Percentiles rank a stretch among this genome's conserved stretches.
These are phyloP conservation scores for Drosophila jambulina DNA, from an alignment of 1,140 invertebrate genomes.

Conservation along the genomic window DNA sequence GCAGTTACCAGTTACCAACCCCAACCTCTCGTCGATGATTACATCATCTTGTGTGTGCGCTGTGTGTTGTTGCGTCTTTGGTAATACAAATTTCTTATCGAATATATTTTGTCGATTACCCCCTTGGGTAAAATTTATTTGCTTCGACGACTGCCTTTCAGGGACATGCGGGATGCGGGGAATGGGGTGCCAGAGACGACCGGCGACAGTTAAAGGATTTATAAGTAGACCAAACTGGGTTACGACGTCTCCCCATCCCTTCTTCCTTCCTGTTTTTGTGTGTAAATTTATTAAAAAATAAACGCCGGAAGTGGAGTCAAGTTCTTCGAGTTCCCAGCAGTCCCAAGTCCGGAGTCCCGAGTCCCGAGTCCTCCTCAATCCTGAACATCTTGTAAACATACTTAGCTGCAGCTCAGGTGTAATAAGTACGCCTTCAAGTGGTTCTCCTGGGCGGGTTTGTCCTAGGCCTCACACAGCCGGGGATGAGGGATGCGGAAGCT, in stretches of 20 bases:
- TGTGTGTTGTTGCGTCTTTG: conserved; percentile 24
- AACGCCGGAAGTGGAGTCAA: conserved; percentile 46
- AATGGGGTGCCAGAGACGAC: conserved; percentile 3
- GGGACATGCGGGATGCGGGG: background rate
- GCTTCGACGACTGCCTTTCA: conserved; percentile 75
- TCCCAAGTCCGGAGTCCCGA: conserved; percentile 10
- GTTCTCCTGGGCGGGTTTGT: conserved; percentile 26
- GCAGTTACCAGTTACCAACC: background rate
- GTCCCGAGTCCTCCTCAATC: conserved; percentile 31
- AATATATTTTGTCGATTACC: conserved; percentile 84
- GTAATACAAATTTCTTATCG: conserved; percentile 81
- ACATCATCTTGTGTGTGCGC: conserved; percentile 74
- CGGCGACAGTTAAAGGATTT: conserved; percentile 84
- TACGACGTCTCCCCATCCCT: background rate
- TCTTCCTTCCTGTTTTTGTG: conserved; percentile 35
- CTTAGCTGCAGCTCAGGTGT: conserved; percentile 82
- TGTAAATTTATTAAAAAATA: conserved; percentile 77
- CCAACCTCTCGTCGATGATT: conserved; percentile 68
- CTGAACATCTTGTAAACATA: conserved; percentile 81
- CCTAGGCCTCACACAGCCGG: background rate
- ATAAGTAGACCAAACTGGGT: conserved; percentile 60
- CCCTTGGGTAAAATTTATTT: conserved; percentile 85
- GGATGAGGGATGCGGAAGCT: background rate
- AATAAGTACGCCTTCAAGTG: conserved; percentile 79
- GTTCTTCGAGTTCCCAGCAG: conserved; percentile 3